Base-by-base conservation (phyloP, 2,888 invertebrate species). In the Agrochola macilenta region DNA sequence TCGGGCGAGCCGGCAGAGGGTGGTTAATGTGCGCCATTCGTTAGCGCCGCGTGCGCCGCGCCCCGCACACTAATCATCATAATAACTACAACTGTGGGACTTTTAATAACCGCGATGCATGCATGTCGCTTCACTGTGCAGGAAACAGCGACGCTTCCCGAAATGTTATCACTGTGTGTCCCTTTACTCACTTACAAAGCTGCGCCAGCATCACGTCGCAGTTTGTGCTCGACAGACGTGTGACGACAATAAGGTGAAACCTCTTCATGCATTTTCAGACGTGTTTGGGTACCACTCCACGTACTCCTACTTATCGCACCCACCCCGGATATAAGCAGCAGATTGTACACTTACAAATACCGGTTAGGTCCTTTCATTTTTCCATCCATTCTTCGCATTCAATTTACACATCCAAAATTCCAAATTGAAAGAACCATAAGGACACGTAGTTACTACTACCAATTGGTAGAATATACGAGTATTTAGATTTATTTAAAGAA, bases 31-130 rank as follows among this genome's bases (percentile, higher is more conserved):
- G 76, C 79, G 82, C 87, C 87, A 84, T 88, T 88, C 82, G 87
- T 88, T 83, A 87, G 80, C 79, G 78, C 78, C 78, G 81, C 82
- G 74, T 35, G 66, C 72, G 82, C 79, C 88, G 86, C 89, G 75
- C 89, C 88, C 89, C 74, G 71, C 63, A 64, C 79, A 78, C 89
- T 89, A 89, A 87, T 90, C 84, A 88, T 83, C 79, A 76, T 86
- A 87, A 89, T 87, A 88, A 88, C 87, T 79, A 79, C 79, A 71
- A 73, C 78, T 72, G 82, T 54, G 82, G 82, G 78, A 81, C 87
- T 52, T 63, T 61, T 79, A 79, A 83, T 69, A 75, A 75, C 78
- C 70, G 72, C 71, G 74, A 65, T 78, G 83, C 89, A 85, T 84
- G 74, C 71, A 81, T 65, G 82, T 73, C 70, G 66, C 72, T 12